Evolutionary conservation across 1,140 invertebrate genomes (phyloP), one percentile per base, ranked within the genome.

Genomic region (Brachionus sp.): DNA sequence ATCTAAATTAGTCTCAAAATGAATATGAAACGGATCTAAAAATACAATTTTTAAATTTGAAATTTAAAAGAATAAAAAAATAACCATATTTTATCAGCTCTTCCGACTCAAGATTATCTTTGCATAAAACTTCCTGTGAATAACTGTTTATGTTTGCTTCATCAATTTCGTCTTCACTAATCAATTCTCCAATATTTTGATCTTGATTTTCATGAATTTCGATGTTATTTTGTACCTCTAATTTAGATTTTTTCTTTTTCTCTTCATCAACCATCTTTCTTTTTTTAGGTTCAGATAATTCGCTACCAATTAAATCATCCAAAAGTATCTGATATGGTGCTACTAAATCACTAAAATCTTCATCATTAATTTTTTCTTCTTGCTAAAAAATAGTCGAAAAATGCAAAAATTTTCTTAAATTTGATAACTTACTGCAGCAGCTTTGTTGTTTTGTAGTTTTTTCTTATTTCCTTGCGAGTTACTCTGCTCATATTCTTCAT

Each of bases 11-110:
- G 53, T 46, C 16, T 78, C 77, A 78, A 78, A 78, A 78, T 78
- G 77, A 53, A 53, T 33, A 78, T 78, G 77, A 78, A 78, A 78
- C 16, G 77, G 77, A 78, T 78, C 77, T 77, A 39, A 77, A 77
- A 77, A 25, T 29, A 29, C 10, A n/a, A 9, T 19, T 29, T 25
- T 39, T 3, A 29, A 77, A 77, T n/a, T 33, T 53, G 13, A 44
- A 13, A 33, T 13, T 46, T n/a, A 9, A 33, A n/a, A 46, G 39
- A 9, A n/a, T n/a, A n/a, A 44, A 77, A 77, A 46, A 39, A 33
- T 5, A 44, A 77, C 73, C 73, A 50, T 78, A 53, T 62, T 78
- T 62, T 16, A 57, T 50, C 1, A 35, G 5, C 23, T 78, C 77
- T 78, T 62, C 77, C 13, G 46, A 57, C 7, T 78, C 77, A 23